phyloP scores from a whole-genome alignment of 2,113 vertebrate species.

The Diadophis punctatus region DNA sequence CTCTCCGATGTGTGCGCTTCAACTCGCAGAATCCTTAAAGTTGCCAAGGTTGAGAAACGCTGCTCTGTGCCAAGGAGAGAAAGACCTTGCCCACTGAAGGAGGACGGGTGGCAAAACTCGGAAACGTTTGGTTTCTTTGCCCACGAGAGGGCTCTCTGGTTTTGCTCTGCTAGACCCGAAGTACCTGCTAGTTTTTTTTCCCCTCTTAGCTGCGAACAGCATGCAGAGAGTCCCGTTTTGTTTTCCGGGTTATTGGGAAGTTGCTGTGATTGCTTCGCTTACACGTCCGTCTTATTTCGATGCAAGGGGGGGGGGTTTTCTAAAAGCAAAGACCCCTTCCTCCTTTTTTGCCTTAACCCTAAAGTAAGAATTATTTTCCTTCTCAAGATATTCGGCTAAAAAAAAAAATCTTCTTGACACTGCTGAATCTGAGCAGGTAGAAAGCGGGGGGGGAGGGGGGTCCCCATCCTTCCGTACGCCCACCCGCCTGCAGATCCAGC shows the following conservation, averaged over 20 bases:
- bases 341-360: no score
- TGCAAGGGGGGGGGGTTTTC: background rate
- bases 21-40: background rate
- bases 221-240: background rate
- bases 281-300: background rate
- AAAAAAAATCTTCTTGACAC: background rate
- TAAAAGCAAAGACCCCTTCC: background rate
- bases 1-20: background rate
- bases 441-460: no score
- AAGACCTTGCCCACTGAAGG: background rate
- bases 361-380: background rate
- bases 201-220: background rate
- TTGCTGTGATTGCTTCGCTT: background rate
- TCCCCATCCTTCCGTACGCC: background rate
- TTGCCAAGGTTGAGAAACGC: background rate
- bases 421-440: background rate
- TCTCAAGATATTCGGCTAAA: no score
- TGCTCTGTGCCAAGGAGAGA: background rate
- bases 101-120: background rate
- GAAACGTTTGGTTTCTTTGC: background rate
- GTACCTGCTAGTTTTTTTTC: background rate
- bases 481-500: background rate
- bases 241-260: conserved; percentile 7
- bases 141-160: conserved; percentile 4
- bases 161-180: background rate